phyloP scores from a whole-genome alignment of 1,140 invertebrate species.

The Drosophila takahashii region DNA sequence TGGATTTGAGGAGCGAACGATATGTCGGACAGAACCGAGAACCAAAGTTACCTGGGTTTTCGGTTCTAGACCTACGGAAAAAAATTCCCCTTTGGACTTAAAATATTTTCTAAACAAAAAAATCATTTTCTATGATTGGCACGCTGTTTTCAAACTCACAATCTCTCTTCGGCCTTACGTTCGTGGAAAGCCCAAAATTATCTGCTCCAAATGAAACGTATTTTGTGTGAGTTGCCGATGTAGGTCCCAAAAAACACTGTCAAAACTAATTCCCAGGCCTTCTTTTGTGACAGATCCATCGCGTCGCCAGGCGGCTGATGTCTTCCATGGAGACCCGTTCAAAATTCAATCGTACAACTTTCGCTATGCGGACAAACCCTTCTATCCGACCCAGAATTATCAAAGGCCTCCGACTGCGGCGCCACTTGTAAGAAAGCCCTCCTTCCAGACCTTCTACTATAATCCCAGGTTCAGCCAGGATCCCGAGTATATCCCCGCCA shows the following conservation, averaged over 20 bases:
- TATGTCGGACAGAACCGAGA: constrained; percentile 8
- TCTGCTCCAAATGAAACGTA: constrained; percentile 48
- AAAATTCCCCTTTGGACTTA: constrained; percentile 38
- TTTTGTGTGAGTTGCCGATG: constrained; percentile 39
- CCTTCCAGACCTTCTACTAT: constrained; percentile 68
- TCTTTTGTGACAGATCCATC: constrained; percentile 23
- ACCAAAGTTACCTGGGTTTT: constrained; percentile 41
- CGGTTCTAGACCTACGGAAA: constrained; percentile 19
- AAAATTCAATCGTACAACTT: constrained; percentile 81
- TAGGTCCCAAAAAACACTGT: not conserved
- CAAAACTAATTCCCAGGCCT: constrained; percentile 19
- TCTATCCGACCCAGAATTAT: constrained; percentile 47
- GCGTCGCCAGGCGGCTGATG: constrained; percentile 47
- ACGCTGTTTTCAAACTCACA: constrained; percentile 18
- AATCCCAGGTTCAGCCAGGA: constrained; percentile 57
- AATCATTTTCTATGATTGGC: constrained; percentile 33
- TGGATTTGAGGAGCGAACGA: constrained; percentile 22
- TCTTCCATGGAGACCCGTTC: constrained; percentile 74
- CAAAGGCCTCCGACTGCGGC: constrained; percentile 23
- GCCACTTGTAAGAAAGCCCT: constrained; percentile 1
- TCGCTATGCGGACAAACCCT: constrained; percentile 72
- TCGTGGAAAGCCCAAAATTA: constrained; percentile 53
- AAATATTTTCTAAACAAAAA: constrained; percentile 22
- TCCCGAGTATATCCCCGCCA: not conserved
- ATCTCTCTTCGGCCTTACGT: constrained; percentile 37